These are phyloP conservation scores for Halcyon smyrnensis DNA, from an alignment of 2,797 vertebrate genomes.

Conservation along the genomic window DNA sequence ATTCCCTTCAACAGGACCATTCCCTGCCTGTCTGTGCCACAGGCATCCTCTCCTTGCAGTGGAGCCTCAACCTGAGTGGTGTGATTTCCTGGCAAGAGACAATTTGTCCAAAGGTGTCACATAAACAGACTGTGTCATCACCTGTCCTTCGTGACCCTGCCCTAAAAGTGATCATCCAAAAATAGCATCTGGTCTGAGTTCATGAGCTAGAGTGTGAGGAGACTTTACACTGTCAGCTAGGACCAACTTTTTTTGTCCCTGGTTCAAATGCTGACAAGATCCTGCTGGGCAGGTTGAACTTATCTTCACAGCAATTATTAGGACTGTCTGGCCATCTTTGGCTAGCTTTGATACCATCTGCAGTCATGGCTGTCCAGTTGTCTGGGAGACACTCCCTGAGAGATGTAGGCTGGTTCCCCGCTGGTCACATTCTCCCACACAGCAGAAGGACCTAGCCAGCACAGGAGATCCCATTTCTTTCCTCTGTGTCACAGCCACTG, in stretches of 20 bases:
- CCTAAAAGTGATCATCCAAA: background rate
- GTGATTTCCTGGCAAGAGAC: background rate
- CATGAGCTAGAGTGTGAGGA: background rate
- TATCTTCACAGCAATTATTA: background rate
- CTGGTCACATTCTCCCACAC: background rate
- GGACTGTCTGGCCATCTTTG: background rate
- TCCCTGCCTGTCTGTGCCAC: background rate
- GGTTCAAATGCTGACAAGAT: background rate
- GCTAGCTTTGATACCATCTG: background rate
- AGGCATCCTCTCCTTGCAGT: background rate
- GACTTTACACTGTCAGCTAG: background rate
- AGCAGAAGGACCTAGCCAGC: background rate
- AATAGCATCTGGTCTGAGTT: background rate
- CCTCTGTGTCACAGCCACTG: background rate
- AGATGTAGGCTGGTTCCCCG: background rate
- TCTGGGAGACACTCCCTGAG: background rate
- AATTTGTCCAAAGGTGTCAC: background rate
- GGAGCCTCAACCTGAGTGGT: background rate
- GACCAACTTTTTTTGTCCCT: background rate
- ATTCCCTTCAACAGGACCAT: background rate
- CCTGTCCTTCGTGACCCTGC: background rate
- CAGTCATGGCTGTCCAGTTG: background rate
- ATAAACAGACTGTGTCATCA: background rate
- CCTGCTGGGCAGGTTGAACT: background rate
- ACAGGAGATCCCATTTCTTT: background rate